Conservation (phyloP, 53 echinoderm and acorn worm species). For the Luidia sarsii region DNA sequence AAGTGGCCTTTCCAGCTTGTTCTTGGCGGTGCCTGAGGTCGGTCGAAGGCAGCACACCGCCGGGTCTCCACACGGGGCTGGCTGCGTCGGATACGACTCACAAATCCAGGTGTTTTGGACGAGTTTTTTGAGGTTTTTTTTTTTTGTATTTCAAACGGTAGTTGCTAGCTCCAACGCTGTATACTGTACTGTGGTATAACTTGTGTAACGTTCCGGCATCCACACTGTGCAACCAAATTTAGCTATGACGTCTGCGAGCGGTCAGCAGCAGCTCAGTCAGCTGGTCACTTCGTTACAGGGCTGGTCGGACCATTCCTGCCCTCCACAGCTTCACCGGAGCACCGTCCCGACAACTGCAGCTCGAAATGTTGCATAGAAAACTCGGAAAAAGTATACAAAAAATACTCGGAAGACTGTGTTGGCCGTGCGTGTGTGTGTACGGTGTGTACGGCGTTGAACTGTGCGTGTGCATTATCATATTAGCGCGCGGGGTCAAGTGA, state of each 20-base stretch:
- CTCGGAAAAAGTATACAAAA: background rate
- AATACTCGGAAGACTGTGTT: no score
- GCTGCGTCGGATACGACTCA: background rate
- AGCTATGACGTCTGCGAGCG: conserved; percentile 29
- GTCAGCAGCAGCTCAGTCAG: background rate
- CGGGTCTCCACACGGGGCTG: background rate
- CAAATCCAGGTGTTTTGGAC: background rate
- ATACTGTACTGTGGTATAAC: no score
- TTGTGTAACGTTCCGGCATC: background rate
- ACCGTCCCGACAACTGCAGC: background rate
- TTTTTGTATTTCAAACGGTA: background rate
- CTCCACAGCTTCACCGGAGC: background rate
- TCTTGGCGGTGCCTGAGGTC: background rate
- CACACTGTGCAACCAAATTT: conserved; percentile 30
- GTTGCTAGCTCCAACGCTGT: background rate
- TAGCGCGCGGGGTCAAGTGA: conserved; percentile 28
- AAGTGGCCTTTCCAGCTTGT: background rate
- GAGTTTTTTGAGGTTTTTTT: no score
- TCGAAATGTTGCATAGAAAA: background rate
- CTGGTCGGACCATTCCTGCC: background rate
- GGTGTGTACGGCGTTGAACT: background rate
- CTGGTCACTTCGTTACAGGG: background rate
- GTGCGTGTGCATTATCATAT: background rate
- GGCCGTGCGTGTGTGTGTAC: background rate
- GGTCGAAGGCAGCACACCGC: background rate